Percentiles rank a stretch among this genome's conserved stretches.
These are phyloP conservation scores for Pristionchus japonicus DNA, from an alignment of 2,888 invertebrate genomes.

Conservation along the genomic window DNA sequence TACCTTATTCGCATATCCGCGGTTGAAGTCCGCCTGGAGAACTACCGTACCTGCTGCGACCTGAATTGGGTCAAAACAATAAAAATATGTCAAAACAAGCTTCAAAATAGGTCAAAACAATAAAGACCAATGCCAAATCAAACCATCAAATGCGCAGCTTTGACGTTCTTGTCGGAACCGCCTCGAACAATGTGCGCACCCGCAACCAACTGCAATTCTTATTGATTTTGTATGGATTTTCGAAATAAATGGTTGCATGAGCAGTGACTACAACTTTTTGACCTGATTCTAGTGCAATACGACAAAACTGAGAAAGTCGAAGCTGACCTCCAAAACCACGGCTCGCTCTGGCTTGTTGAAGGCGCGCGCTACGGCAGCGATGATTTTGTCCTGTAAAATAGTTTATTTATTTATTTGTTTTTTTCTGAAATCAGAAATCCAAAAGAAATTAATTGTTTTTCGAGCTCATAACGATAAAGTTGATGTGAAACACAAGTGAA, in stretches of 20 bases:
- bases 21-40: not conserved
- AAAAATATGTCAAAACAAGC: not conserved
- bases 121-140: not conserved
- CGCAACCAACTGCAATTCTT: not conserved
- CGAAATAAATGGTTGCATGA: not conserved
- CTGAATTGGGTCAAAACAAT: not conserved
- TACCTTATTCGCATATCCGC: slow-evolving; percentile 14
- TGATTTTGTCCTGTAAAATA: slow-evolving; percentile 13
- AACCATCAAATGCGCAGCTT: slow-evolving; percentile 3
- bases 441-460: not conserved
- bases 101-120: not conserved
- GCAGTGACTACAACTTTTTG: too few species aligned
- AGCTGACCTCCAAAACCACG: slow-evolving; percentile 9
- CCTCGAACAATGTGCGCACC: slow-evolving; percentile 30
- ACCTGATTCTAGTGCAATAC: too few species aligned
- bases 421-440: not conserved
- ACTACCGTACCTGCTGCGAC: not conserved
- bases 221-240: not conserved
- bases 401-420: not conserved
- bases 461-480: not conserved
- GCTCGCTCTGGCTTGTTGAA: slow-evolving; percentile 12
- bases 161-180: slow-evolving; percentile 34
- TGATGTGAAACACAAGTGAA: not conserved
- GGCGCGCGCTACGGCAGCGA: not conserved
- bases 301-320: not conserved